Evolutionary conservation across 2,113 vertebrate genomes (phyloP), one percentile per base, ranked within the genome.

Genomic region (Caloenas nicobarica): DNA sequence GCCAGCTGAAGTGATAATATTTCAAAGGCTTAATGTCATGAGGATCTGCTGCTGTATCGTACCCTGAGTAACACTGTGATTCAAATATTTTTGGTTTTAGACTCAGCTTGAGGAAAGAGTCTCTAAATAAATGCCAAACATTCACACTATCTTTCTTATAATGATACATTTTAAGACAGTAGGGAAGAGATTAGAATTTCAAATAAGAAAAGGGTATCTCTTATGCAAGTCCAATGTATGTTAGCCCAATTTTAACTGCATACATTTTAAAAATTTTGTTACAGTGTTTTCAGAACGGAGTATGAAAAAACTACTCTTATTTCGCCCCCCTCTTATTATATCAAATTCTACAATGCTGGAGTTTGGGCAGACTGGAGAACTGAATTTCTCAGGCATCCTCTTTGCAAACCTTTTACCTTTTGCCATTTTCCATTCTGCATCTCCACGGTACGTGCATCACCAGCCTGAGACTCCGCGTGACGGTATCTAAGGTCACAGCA

Each of bases 131-230:
- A 62, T 51, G 64, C 31, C 64, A 94, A 88, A 58, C n/a, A 54
- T 73, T 83, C 66, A 80, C 58, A 69, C 69, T n/a, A 8, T 62
- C 53, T 56, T 65, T 44, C 64, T 84, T 10, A 65, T 60, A 64
- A 84, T 42, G 24, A 58, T 24, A 42, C 12, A 56, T 78, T 78
- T 66, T 79, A 60, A 85, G 57, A 84, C 5, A 69, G 53, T 3
- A 82, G 10, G 19, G 69, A 80, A 79, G 18, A 51, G 88, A 90
- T 78, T 81, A 64, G 76, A 89, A 87, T 95, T 95, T 95, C 86
- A 95, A 93, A 83, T 16, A 71, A 44, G 84, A 87, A 76, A 89
- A 77, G 23, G 1, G 0, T 23, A 7, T 82, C 73, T 88, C 51
- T 64, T 24, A 62, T 14, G 34, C 54, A 92, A 83, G 60, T 53